Percentiles rank a stretch among this genome's conserved stretches.
Evolutionary conservation across 2,888 invertebrate species (phyloP).

Genomic region (Rhodophaea formosa): DNA sequence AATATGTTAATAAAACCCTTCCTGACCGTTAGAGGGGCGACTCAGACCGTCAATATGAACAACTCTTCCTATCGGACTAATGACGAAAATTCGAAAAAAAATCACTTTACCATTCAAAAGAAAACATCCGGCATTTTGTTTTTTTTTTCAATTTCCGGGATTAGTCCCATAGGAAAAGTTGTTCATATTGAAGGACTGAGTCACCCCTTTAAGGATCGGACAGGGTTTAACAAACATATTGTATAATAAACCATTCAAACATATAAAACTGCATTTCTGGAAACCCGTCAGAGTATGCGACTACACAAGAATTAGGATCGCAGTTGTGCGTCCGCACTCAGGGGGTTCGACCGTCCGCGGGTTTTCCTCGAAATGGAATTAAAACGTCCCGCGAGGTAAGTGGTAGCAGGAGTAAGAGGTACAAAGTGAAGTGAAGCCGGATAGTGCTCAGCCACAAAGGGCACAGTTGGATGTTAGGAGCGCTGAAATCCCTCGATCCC

Average conservation of each 20-base stretch:
- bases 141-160: too few relatives aligned
- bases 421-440: conserved; percentile 76
- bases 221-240: too few relatives aligned
- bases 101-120: too few relatives aligned
- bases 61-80: too few relatives aligned
- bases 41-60: too few relatives aligned
- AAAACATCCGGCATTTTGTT: too few relatives aligned
- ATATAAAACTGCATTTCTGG: background rate
- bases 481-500: conserved; percentile 77
- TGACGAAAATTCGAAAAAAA: too few relatives aligned
- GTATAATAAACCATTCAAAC: background rate
- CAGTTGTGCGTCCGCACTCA: conserved; percentile 31
- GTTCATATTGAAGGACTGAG: too few relatives aligned
- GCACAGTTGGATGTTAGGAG: conserved; percentile 75
- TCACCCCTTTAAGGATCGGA: too few relatives aligned
- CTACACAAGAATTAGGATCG: background rate
- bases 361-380: conserved; percentile 73
- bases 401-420: conserved; percentile 70
- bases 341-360: conserved; percentile 41
- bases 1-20: too few relatives aligned
- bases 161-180: too few relatives aligned
- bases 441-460: conserved; percentile 79
- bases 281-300: background rate
- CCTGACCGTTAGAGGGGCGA: too few relatives aligned
- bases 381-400: conserved; percentile 76